phyloP scores from a whole-genome alignment of 2,113 vertebrate species.

The Coptodon rendalli region DNA sequence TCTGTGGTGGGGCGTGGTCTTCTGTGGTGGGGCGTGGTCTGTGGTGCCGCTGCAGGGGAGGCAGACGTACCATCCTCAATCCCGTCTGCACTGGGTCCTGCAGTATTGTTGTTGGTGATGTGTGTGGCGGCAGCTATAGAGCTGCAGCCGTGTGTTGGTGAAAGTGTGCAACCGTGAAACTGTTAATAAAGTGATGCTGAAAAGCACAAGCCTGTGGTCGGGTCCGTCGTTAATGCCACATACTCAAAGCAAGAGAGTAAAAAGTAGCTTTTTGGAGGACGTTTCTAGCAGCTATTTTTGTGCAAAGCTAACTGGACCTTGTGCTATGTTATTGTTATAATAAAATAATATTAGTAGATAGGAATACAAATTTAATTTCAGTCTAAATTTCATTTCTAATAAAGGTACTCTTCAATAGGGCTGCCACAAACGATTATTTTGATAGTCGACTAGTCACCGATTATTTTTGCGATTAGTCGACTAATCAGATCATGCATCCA shows the following conservation, averaged over 20 bases:
- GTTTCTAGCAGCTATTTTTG: background rate
- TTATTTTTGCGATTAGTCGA: no score
- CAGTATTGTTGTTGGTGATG: background rate
- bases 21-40: background rate
- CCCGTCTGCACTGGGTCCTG: background rate
- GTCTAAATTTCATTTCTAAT: background rate
- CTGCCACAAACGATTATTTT: no score
- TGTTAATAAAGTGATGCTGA: background rate
- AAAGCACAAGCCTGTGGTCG: background rate
- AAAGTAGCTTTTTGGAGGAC: background rate
- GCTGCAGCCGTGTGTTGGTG: background rate
- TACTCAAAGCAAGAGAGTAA: background rate
- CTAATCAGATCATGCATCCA: no score
- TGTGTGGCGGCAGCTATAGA: background rate
- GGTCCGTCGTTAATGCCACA: fast-evolving
- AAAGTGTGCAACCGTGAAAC: background rate
- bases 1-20: background rate
- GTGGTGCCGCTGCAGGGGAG: background rate
- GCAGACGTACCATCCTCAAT: background rate
- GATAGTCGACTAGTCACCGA: no score
- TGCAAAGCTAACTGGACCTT: background rate
- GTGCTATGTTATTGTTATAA: fast-evolving
- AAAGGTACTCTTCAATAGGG: background rate
- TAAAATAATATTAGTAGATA: background rate
- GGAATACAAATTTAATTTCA: background rate